Percentiles rank a stretch among this genome's conserved stretches.
Evolutionary conservation across 2,888 invertebrate genomes (phyloP).

Genomic region (Megastigmus dorsalis): DNA sequence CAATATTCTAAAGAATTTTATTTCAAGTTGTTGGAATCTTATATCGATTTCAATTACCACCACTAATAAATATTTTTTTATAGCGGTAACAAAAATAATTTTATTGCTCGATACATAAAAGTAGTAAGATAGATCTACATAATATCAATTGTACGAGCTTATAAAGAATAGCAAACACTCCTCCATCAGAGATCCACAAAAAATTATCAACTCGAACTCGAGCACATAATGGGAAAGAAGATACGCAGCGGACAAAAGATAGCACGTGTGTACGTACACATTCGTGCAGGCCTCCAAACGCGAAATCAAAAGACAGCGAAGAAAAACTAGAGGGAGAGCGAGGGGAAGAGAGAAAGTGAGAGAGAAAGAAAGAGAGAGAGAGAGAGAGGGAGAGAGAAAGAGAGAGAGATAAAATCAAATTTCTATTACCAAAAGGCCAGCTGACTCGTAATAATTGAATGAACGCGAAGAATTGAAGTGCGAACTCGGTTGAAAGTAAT

Average conservation of each 20-base stretch:
- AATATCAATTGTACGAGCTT: too few species aligned
- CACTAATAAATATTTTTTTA: too few species aligned
- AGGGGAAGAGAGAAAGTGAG: background rate
- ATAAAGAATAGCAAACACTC: too few species aligned
- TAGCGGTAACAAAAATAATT: too few species aligned
- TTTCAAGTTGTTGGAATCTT: too few species aligned
- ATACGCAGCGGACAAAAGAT: background rate
- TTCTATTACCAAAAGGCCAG: conserved; percentile 19
- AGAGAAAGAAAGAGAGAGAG: conserved; percentile 1
- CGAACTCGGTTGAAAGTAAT: conserved; percentile 50
- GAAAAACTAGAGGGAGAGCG: too few species aligned
- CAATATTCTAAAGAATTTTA: too few species aligned
- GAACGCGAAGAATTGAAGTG: conserved; percentile 47
- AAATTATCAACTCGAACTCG: too few species aligned
- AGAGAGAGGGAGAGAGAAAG: background rate
- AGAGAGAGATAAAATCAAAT: conserved; percentile 42
- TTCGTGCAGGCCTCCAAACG: background rate
- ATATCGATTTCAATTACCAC: too few species aligned
- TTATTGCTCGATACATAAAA: too few species aligned
- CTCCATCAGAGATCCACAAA: too few species aligned
- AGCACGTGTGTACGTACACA: conserved; percentile 8
- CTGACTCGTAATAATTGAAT: conserved; percentile 51
- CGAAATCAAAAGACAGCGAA: conserved; percentile 15
- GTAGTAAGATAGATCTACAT: too few species aligned
- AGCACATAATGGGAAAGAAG: background rate